Evolutionary conservation across 1,140 invertebrate genomes (phyloP).

Genomic region (Bombus superbus): DNA sequence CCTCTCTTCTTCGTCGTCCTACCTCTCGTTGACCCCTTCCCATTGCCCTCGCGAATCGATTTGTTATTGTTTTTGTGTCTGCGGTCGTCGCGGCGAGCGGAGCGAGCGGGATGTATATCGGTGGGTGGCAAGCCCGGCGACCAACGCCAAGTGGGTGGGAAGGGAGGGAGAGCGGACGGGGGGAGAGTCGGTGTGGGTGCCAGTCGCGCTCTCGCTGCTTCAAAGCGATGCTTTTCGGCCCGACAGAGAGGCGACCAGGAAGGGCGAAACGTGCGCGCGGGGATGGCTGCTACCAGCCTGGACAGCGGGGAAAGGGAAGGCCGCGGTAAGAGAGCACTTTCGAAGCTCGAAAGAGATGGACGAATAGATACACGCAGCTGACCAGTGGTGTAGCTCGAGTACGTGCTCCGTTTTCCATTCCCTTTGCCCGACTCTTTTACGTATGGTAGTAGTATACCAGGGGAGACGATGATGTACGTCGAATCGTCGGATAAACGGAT

Average conservation of each 20-base stretch:
- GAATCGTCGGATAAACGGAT: background rate
- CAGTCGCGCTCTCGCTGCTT: slow-evolving; percentile 52
- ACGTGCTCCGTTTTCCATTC: background rate
- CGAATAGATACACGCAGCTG: slow-evolving; percentile 46
- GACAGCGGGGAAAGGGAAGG: slow-evolving; percentile 13
- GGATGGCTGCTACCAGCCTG: slow-evolving; percentile 35
- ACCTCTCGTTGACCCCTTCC: slow-evolving; percentile 78
- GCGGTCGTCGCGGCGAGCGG: slow-evolving; percentile 75
- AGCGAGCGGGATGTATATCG: slow-evolving; percentile 65
- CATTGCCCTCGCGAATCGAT: slow-evolving; percentile 80
- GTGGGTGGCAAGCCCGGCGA: slow-evolving; percentile 44
- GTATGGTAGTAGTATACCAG: background rate
- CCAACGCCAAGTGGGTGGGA: background rate
- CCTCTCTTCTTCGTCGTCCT: slow-evolving; percentile 57
- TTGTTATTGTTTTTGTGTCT: slow-evolving; percentile 83
- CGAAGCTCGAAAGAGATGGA: slow-evolving; percentile 52
- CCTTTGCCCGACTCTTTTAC: background rate
- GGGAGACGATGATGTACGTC: background rate
- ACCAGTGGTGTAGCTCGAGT: slow-evolving; percentile 54
- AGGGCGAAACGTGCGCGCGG: slow-evolving; percentile 38
- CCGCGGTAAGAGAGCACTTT: slow-evolving; percentile 42
- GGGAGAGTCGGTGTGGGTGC: slow-evolving; percentile 10
- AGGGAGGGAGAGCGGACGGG: too few species aligned
- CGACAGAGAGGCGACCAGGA: slow-evolving; percentile 63
- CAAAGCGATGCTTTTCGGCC: slow-evolving; percentile 63